Percentiles rank a stretch among this genome's conserved stretches.
Conservation (phyloP, 1,140 invertebrate species). For the Gonatopus flavifemur region DNA sequence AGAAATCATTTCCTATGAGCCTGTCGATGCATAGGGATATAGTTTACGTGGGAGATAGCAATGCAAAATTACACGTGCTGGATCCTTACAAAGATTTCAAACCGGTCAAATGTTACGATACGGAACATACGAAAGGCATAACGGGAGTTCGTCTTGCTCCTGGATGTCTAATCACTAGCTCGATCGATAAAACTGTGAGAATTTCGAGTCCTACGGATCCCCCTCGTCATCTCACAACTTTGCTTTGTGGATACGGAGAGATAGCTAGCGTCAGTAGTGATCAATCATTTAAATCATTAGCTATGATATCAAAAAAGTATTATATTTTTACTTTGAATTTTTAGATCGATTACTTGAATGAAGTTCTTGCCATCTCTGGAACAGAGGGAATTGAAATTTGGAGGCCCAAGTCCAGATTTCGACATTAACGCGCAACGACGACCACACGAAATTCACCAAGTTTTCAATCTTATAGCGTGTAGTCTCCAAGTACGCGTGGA, state of each 20-base stretch:
- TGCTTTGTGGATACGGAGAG: slow-evolving; percentile 38
- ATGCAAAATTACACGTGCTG: slow-evolving; percentile 40
- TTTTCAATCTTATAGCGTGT: no score
- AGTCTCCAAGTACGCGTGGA: no score
- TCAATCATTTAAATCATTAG: neutral
- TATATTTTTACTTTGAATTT: slow-evolving; percentile 2
- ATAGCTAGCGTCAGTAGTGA: slow-evolving; percentile 43
- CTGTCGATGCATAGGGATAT: slow-evolving; percentile 37
- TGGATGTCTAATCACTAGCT: slow-evolving; percentile 48
- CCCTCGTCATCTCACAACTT: slow-evolving; percentile 32
- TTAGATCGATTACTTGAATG: slow-evolving; percentile 47
- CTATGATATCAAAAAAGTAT: slow-evolving; percentile 1
- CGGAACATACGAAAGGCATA: slow-evolving; percentile 42
- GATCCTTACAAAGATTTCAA: slow-evolving; percentile 43
- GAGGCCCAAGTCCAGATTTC: slow-evolving; percentile 29
- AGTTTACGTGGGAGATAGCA: slow-evolving; percentile 45
- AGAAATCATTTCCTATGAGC: slow-evolving; percentile 45
- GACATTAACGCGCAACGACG: no score
- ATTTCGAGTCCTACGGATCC: slow-evolving; percentile 48
- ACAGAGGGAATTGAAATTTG: slow-evolving; percentile 43
- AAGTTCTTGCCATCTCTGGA: slow-evolving; percentile 45
- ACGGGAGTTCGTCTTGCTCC: slow-evolving; percentile 38
- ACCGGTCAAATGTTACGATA: slow-evolving; percentile 36
- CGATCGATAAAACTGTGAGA: slow-evolving; percentile 44
- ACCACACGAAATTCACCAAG: no score